Conservation (phyloP, 2,888 invertebrate genomes). For the Himalopsyche kuldschensis region DNA sequence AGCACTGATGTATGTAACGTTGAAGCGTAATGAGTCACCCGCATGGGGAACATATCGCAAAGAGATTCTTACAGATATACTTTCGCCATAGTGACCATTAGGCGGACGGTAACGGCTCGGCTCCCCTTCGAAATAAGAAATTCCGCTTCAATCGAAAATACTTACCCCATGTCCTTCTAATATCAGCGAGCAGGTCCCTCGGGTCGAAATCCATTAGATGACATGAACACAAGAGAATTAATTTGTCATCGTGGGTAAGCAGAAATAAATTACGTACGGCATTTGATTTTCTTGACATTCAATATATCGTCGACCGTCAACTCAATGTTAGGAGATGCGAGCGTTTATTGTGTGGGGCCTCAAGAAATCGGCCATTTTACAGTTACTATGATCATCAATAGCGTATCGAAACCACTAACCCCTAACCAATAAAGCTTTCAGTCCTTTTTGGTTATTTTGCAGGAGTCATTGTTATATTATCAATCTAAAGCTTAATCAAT, state of each 20-base stretch:
- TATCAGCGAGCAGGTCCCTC: background rate
- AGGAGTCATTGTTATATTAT: no score
- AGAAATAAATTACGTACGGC: background rate
- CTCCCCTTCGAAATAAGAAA: background rate
- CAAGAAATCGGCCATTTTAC: no score
- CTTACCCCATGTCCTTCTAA: background rate
- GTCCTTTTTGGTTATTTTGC: no score
- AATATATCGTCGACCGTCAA: no score
- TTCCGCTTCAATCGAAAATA: background rate
- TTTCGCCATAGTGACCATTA: background rate
- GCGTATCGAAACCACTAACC: no score
- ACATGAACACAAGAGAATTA: background rate
- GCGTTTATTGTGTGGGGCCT: no score
- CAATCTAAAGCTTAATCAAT: no score
- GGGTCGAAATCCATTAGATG: background rate
- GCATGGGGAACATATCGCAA: background rate
- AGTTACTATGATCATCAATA: no score
- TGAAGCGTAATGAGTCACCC: background rate
- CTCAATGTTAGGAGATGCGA: accelerated
- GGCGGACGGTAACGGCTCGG: background rate
- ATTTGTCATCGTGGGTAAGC: background rate
- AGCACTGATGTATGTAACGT: no score
- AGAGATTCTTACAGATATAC: background rate
- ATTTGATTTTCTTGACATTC: no score
- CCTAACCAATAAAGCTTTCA: no score